Conservation (phyloP, 1,140 invertebrate genomes). For the Brachionus angularis region DNA sequence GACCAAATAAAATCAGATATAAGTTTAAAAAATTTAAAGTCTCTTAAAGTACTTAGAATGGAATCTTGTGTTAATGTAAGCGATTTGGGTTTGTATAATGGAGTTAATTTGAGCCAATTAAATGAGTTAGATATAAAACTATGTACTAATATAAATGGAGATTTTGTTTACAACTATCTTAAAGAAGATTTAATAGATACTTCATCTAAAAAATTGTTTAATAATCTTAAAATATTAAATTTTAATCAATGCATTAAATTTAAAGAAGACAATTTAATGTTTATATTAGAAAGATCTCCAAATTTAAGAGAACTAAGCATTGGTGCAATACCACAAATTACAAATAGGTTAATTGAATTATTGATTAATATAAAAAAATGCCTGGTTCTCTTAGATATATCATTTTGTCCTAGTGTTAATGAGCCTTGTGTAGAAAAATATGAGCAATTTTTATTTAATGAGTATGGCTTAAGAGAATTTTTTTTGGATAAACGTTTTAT, state of each 20-base stretch:
- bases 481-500: constrained; percentile 35
- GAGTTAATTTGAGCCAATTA: constrained; percentile 23
- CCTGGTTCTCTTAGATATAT: constrained; percentile 23
- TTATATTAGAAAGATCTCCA: neutral
- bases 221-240: constrained; percentile 11
- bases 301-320: neutral
- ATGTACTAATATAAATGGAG: constrained; percentile 18
- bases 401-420: constrained; percentile 35
- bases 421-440: constrained; percentile 20
- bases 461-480: constrained; percentile 29
- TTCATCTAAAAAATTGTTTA: neutral
- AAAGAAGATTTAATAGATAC: no score
- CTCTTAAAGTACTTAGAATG: neutral
- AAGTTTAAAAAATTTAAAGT: constrained; percentile 8
- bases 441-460: constrained; percentile 38
- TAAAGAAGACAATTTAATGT: constrained; percentile 28
- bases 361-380: neutral
- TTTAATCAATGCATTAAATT: constrained; percentile 30
- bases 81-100: constrained; percentile 30
- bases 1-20: neutral
- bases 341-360: constrained; percentile 9
- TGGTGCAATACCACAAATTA: neutral
- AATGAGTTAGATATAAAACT: constrained; percentile 30
- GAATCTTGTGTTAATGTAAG: constrained; percentile 30
- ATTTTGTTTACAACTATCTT: constrained; percentile 37